Evolutionary conservation across 2,888 invertebrate species (phyloP), one percentile per base, ranked within the genome.

Genomic region (Morpho achilles): DNA sequence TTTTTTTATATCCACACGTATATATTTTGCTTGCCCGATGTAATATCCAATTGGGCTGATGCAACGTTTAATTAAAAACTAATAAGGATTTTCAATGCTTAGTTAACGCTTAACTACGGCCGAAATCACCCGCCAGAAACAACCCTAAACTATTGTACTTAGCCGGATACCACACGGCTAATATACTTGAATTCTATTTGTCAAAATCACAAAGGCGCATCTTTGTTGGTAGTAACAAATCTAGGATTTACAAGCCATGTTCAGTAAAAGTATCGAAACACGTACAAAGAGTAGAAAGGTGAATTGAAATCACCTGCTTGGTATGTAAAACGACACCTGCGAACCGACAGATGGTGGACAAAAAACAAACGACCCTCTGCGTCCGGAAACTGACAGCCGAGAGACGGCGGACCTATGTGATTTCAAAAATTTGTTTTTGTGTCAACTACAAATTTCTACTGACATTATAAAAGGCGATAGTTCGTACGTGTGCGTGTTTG

Each of bases 261-360:
- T 45, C 50, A 45, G 59, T 59, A 59, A 55, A 53, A 47, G 43
- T 48, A 56, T 48, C 61, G 45, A 52, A 59, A 59, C 51, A 61
- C 56, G 49, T 42, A 61, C 55, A 53, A 56, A 55, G 56, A 53
- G 50, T 57, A 76, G 74, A 74, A 77, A 77, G 76, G 77, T 77
- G 76, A 80, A 80, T 82, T 78, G 70, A 81, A 84, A 84, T 82
- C 87, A 89, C 87, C 88, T 89, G 89, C 81, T 88, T 82, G 77
- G 73, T 81, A 84, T 84, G 82, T 82, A 84, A 80, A 80, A 71
- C 73, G 76, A 80, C 89, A 89, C 89, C 88, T 89, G 89, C 84
- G 68, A 58, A 67, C 61, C 81, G 80, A 77, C 89, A 89, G 86
- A 87, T 88, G 88, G 77, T 67, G 68, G 69, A 81, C 77, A 85